Percentiles rank a stretch among this genome's conserved stretches.
These are phyloP conservation scores for Rotaria magnacalcarata DNA, from an alignment of 2,888 invertebrate genomes.

Conservation along the genomic window DNA sequence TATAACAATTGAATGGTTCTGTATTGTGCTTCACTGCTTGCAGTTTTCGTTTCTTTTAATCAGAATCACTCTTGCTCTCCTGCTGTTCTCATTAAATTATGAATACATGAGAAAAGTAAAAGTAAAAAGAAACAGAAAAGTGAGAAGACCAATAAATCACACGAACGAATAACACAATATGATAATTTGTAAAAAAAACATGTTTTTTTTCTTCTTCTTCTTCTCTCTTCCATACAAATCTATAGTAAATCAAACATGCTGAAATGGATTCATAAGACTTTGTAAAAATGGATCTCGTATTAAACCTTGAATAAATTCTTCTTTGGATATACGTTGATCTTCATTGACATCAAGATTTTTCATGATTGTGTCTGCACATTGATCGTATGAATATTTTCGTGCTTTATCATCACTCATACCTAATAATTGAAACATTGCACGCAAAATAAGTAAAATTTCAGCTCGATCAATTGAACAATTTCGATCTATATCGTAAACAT, in stretches of 20 bases:
- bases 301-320: conserved; percentile 37
- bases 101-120: background rate
- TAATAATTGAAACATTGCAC: conserved; percentile 33
- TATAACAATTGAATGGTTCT: too few species aligned
- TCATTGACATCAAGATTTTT: conserved; percentile 7
- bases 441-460: conserved; percentile 30
- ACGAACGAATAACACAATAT: background rate
- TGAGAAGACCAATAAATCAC: background rate
- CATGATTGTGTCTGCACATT: conserved; percentile 24
- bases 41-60: background rate
- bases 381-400: background rate
- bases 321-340: conserved; percentile 23
- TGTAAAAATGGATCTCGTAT: conserved; percentile 27
- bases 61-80: background rate
- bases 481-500: conserved; percentile 25
- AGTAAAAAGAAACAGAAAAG: background rate
- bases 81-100: background rate
- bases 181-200: background rate
- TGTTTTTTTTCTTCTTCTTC: too few species aligned
- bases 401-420: background rate
- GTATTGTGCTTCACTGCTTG: background rate
- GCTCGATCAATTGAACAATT: conserved; percentile 35
- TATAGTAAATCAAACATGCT: background rate
- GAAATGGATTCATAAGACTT: conserved; percentile 36
- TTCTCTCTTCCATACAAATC: too few species aligned